Base-by-base conservation (phyloP, 2,888 invertebrate genomes). In the Apodemia hepburni region DNA sequence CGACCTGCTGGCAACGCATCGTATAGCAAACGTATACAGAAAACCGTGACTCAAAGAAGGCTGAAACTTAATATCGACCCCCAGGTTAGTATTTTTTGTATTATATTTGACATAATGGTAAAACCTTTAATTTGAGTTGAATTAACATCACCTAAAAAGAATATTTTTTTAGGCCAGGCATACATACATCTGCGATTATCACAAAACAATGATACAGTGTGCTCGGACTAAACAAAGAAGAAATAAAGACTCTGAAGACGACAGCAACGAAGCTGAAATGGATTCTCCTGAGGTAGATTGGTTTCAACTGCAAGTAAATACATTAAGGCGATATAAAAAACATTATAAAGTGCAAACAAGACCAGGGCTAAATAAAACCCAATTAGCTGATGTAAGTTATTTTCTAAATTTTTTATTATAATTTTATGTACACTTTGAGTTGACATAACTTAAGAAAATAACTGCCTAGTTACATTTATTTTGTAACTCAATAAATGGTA, bases 11-110 rank as follows among this genome's bases (percentile, higher is more conserved):
- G 98, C 69, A 97, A 98, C 93, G 99, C 99, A 72, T 97, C 98
- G 58, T 99, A 98, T 90, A 98, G 97, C 87, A 98, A 99, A 85
- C 94, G 98, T 72, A 98, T 99, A 75, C 98, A 98, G 87, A 98
- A 98, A 85, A 98, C 97, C 64, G 98, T 98, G 45, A 96, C 97
- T 61, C 98, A 98, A 79, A 94, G 97, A 76, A 95, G 97, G 76
- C 94, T 99, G 54, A 97, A 97, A 81, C 94, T 99, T 54, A 95
- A 95, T 81, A 95, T 97, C 73, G 98, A 98, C 89, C 94, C 84
- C 67, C 88, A 89, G 84, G 88, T 89, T 73, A 70, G 75, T 73
- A 58, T 58, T 17, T 22, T 60, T 35, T 22, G 18, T 33, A 15
- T 12, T 59, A 7, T 17, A 18, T 17, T 45, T 45, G 6, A n/a